Evolutionary conservation across 2,888 invertebrate species (phyloP).

Genomic region (Ligdia adustata): DNA sequence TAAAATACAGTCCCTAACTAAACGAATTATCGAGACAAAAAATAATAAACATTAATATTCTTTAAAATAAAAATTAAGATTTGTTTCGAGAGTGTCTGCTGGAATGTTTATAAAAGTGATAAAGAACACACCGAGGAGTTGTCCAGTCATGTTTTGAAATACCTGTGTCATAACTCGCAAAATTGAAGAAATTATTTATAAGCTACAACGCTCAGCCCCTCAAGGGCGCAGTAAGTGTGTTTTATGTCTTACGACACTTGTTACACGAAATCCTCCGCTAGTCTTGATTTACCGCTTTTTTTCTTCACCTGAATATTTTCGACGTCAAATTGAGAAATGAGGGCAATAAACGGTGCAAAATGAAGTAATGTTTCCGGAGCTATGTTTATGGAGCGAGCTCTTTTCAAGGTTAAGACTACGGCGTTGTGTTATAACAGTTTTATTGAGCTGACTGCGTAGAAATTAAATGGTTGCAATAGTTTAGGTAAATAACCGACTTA

Average conservation of each 20-base stretch:
- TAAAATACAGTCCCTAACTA: too few relatives aligned
- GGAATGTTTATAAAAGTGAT: not conserved
- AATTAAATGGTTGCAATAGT: not conserved
- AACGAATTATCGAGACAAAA: too few relatives aligned
- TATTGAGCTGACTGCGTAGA: not conserved
- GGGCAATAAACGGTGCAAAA: slow-evolving; percentile 19
- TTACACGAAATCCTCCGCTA: slow-evolving; percentile 17
- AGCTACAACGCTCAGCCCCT: slow-evolving; percentile 7
- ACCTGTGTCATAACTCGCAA: not conserved
- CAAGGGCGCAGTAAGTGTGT: slow-evolving; percentile 13
- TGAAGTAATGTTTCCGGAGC: slow-evolving; percentile 20
- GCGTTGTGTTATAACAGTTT: not conserved
- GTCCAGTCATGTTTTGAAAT: slow-evolving; percentile 1
- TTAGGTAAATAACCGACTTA: too few relatives aligned
- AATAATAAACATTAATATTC: too few relatives aligned
- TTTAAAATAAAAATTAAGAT: too few relatives aligned
- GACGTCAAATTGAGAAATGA: slow-evolving; percentile 21
- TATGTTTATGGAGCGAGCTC: slow-evolving; percentile 15
- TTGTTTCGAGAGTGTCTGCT: too few relatives aligned
- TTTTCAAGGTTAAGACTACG: slow-evolving; percentile 4
- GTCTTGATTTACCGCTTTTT: slow-evolving; percentile 24
- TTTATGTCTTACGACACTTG: slow-evolving; percentile 27
- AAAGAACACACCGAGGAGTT: not conserved
- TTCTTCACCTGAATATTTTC: slow-evolving; percentile 26
- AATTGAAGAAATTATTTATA: slow-evolving; percentile 21